Base-by-base conservation (phyloP, 2,113 vertebrate species). In the Sakesphorus luctuosus region DNA sequence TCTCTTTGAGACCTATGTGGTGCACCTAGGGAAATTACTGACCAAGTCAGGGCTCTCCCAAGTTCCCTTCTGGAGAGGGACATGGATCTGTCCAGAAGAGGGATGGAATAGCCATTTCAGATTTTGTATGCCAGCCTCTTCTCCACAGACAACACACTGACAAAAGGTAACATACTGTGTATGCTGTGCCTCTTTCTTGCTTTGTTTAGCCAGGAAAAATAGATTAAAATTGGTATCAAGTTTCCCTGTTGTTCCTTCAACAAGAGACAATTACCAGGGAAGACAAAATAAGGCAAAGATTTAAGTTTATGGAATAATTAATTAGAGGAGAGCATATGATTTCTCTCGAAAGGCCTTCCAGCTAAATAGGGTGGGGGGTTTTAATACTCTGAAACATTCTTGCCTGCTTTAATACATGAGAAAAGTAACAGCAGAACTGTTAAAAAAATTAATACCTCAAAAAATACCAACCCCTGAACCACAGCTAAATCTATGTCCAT, bases 381-480 rank as follows among this genome's bases (percentile, higher is more conserved):
- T 56, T 13, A 53, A 10, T 76, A 33, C 24, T 72, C 52, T 44
- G 40, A 73, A 87, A 52, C 36, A 44, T 91, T 65, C 46, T 79
- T 90, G 33, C 49, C 56, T 78, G 29, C 72, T 36, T 81, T 94
- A 79, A 53, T 36, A 73, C 40, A 61, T 75, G 16, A 84, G 21
- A 84, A 93, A 82, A 61, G 17, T 67, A 94, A 56, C 38, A 68
- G 20, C 14, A 87, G 67, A 65, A 75, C 53, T 91, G 24, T 84
- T 31, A 79, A 94, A 71, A 16, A 56, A 87, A 53, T 77, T 8
- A 77, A 38, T 66, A 56, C 31, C 29, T 77, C 0, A 20, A 74
- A 68, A 66, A 71, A 33, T 50, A 46, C 26, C 18, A 31, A 10
- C 4, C 25, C 35, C 15, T 58, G 61, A 43, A 26, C 11, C 35